Evolutionary conservation across 1,140 invertebrate genomes (phyloP), one percentile per base, ranked within the genome.

Genomic region (Trialeurodes vaporariorum): DNA sequence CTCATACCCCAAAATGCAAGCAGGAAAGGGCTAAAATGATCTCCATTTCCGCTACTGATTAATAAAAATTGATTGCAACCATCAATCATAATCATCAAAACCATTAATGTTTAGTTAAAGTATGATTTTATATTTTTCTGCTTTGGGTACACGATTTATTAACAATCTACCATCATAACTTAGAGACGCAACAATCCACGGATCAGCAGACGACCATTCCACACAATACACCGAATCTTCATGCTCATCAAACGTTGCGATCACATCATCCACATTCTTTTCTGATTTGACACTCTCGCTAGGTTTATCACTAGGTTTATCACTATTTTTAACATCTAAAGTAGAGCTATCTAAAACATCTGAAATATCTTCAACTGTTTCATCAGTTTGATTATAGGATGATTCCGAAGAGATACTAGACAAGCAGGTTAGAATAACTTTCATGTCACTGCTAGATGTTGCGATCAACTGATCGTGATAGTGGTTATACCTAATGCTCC

Each of bases 151-250:
- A 77, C 89, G 85, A 64, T 95, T 96, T 64, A 98, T 87, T 58
- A 98, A 87, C 34, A 98, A 83, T 69, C 96, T 80, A 2, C 95
- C 96, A 81, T 98, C 96, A 79, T 96, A 98, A 78, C 93, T 96
- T 0, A 98, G 81, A 0, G 94, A 98, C 27, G 96, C 96, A 84
- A 98, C 98, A 59, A 94, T 91, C 96, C 96, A 99, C 22, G 96
- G 94, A 82, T 98, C 96, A 58, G 92, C 91, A 58, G 89, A 86
- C 67, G 95, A 96, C 96, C 96, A 98, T 79, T 96, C 95, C 0
- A 90, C 92, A 75, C 90, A 91, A 81, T 98, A 98, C 22, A 98
- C 96, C 64, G 93, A 95, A 78, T 99, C 96, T 80, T 98, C 96
- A 78, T 98, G 96, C 73, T 97, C 93, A 77, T 98, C 94, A 76